Percentiles rank a stretch among this genome's conserved stretches.
Conservation (phyloP, 2,113 vertebrate species). For the Dasyurus viverrinus region DNA sequence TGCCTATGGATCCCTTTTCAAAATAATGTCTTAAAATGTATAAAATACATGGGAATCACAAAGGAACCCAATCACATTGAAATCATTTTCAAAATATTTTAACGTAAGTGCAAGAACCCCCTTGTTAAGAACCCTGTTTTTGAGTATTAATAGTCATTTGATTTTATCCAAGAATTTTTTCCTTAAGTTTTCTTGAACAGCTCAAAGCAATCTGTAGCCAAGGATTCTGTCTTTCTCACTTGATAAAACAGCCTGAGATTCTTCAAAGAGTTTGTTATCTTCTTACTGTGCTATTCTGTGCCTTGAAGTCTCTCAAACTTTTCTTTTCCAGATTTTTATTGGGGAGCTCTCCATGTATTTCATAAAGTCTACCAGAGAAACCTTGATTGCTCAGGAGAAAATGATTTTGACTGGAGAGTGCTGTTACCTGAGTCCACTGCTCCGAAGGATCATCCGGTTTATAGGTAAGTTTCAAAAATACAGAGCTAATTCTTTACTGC, state of each 20-base stretch:
- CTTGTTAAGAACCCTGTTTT: not conserved
- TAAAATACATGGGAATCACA: not conserved
- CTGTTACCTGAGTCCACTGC: slow-evolving; percentile 97
- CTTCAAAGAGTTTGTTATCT: not conserved
- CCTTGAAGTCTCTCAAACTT: slow-evolving; percentile 59
- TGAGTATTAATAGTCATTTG: not conserved
- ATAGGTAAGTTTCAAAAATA: slow-evolving; percentile 87
- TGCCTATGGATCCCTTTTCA: not conserved
- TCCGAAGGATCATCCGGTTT: slow-evolving; percentile 96
- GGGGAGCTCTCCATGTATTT: slow-evolving; percentile 98
- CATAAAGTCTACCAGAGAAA: slow-evolving; percentile 96
- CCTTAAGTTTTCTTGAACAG: slow-evolving; percentile 13
- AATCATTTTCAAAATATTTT: not conserved
- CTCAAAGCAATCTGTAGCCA: not conserved
- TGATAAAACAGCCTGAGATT: not conserved
- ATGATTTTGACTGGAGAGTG: slow-evolving; percentile 98
- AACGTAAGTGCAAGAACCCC: not conserved
- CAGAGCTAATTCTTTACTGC: not conserved
- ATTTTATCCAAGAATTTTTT: slow-evolving; percentile 28
- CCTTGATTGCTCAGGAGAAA: slow-evolving; percentile 95
- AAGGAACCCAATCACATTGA: not conserved
- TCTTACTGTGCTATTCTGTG: slow-evolving; percentile 34
- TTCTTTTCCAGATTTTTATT: slow-evolving; percentile 92
- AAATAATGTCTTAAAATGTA: not conserved
- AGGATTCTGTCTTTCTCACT: not conserved